phyloP scores from a whole-genome alignment of 1,140 invertebrate species.

The Drosophila nasuta region DNA sequence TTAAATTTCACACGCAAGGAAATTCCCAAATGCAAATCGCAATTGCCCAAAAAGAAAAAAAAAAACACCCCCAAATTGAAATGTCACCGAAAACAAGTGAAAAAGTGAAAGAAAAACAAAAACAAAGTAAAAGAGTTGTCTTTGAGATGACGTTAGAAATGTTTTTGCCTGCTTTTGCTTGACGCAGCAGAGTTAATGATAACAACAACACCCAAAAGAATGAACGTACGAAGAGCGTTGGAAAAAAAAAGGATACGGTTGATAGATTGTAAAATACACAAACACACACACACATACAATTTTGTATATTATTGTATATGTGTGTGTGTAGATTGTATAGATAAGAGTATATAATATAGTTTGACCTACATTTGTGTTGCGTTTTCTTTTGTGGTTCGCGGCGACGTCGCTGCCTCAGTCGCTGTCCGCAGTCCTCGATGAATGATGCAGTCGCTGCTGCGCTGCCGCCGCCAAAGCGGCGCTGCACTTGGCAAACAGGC shows the following conservation, averaged over 20 bases:
- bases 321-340: slow-evolving; percentile 2
- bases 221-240: background rate
- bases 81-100: too few species aligned
- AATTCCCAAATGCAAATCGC: too few species aligned
- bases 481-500: slow-evolving; percentile 29
- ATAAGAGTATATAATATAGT: background rate
- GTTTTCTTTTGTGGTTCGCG: slow-evolving; percentile 8
- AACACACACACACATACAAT: background rate
- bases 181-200: background rate
- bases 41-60: too few species aligned
- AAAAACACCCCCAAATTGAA: too few species aligned
- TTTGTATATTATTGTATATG: background rate
- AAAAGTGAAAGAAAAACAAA: too few species aligned
- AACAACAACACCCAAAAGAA: background rate
- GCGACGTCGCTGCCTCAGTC: background rate
- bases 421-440: background rate
- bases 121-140: too few species aligned
- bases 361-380: slow-evolving; percentile 14
- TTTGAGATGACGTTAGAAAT: too few species aligned
- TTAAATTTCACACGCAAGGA: too few species aligned
- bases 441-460: slow-evolving; percentile 14
- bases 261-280: background rate
- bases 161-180: too few species aligned
- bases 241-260: background rate
- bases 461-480: slow-evolving; percentile 38